Percentiles rank a stretch among this genome's conserved stretches.
phyloP scores from a whole-genome alignment of 2,797 vertebrate species.

The Schizopygopsis malacanthus region DNA sequence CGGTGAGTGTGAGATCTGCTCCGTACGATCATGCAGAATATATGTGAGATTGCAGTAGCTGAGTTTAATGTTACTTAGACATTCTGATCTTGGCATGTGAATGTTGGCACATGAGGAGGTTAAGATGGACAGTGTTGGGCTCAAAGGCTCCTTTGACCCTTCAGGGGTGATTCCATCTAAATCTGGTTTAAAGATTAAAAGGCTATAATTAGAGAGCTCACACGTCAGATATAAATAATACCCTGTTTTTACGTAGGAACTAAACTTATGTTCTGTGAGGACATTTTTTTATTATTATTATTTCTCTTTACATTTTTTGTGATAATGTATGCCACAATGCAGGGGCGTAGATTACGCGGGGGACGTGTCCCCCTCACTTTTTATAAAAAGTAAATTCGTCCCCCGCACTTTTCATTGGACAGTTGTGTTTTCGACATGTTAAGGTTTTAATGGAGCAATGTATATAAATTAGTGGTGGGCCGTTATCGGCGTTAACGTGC shows the following conservation, averaged over 20 bases:
- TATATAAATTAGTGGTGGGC: too few species aligned
- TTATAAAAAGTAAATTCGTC: too few species aligned
- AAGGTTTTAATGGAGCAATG: too few species aligned
- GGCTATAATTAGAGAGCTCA: conserved; percentile 9
- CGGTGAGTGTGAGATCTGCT: conserved; percentile 5
- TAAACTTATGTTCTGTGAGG: background rate
- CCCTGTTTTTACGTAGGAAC: background rate
- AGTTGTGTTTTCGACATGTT: too few species aligned
- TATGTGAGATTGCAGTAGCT: background rate
- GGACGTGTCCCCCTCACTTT: too few species aligned
- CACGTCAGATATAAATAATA: conserved; percentile 10
- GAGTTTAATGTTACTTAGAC: background rate
- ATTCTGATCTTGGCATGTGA: background rate
- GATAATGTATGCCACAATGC: too few species aligned
- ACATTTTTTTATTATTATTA: background rate
- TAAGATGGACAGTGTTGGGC: background rate
- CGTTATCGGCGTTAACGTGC: too few species aligned
- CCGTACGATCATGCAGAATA: background rate
- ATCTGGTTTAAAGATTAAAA: conserved; percentile 16
- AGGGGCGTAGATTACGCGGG: too few species aligned
- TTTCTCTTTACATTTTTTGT: too few species aligned
- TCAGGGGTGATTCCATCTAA: background rate
- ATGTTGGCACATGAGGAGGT: background rate
- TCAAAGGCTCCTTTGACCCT: background rate
- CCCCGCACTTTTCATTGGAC: too few species aligned